These are phyloP conservation scores for Lineus longissimus DNA, from an alignment of 1,140 invertebrate genomes.

Conservation along the genomic window DNA sequence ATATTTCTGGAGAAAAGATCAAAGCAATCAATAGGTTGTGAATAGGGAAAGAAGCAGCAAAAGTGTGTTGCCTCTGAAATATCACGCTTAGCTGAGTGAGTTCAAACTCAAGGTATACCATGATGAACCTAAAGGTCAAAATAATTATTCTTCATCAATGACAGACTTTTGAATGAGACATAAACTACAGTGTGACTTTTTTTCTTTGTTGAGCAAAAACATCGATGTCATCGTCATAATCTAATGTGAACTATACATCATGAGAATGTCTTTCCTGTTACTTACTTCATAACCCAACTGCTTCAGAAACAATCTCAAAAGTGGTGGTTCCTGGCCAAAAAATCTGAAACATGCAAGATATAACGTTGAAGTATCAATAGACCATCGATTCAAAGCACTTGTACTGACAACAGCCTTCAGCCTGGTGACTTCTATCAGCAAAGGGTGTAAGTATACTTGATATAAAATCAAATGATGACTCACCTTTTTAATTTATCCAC, in stretches of 20 bases:
- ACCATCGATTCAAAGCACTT: too few relatives aligned
- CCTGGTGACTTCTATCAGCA: neutral
- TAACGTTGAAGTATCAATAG: too few relatives aligned
- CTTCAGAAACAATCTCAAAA: constrained; percentile 82
- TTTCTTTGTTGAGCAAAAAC: too few relatives aligned
- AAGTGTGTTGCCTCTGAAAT: neutral
- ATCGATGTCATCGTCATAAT: too few relatives aligned
- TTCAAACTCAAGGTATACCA: neutral
- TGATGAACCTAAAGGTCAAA: too few relatives aligned
- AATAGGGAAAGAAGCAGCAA: constrained; percentile 17
- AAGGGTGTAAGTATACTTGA: neutral
- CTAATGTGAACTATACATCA: neutral
- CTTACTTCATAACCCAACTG: constrained; percentile 89
- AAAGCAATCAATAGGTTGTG: too few relatives aligned
- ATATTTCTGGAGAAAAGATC: constrained; percentile 77
- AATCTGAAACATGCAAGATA: constrained; percentile 65
- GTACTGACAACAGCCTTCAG: too few relatives aligned
- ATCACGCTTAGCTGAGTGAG: neutral
- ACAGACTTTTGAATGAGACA: too few relatives aligned
- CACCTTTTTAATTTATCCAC: constrained; percentile 56
- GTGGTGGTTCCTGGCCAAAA: constrained; percentile 88
- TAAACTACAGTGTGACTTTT: too few relatives aligned
- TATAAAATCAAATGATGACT: constrained; percentile 18
- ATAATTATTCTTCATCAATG: too few relatives aligned
- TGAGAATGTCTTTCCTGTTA: neutral